A percentile compares a stretch with the other conserved stretches of the same genome.
phyloP scores from a whole-genome alignment of 2,113 vertebrate genomes.

The Nannobrachium achirus region DNA sequence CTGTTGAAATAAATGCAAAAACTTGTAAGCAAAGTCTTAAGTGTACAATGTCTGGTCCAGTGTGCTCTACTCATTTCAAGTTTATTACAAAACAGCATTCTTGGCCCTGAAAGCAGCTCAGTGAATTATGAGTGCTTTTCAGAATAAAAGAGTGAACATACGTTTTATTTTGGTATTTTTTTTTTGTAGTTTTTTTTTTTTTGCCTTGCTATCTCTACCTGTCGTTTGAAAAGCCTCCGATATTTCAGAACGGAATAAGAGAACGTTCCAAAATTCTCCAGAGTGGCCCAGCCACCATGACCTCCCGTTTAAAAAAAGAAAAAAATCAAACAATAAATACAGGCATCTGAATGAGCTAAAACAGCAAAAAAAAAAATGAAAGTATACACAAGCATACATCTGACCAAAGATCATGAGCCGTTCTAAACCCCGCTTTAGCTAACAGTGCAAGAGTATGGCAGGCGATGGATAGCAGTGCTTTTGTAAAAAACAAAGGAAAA shows the following conservation, averaged over 20 bases:
- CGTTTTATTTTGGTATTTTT: conserved; percentile 9
- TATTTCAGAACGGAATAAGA: conserved; percentile 55
- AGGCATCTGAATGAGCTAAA: conserved; percentile 70
- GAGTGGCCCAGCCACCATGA: conserved; percentile 81
- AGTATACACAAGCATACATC: conserved; percentile 66
- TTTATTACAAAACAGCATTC: conserved; percentile 73
- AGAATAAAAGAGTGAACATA: conserved; percentile 47
- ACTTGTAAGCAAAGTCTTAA: conserved; percentile 65
- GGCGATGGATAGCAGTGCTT: conserved; percentile 80
- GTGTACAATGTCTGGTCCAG: conserved; percentile 73
- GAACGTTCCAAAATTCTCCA: conserved; percentile 59
- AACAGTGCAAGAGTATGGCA: conserved; percentile 79
- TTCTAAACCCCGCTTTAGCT: conserved; percentile 60
- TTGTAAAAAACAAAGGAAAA: conserved; percentile 59
- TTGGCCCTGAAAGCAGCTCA: conserved; percentile 66
- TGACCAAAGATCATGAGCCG: conserved; percentile 59
- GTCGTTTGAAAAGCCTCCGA: conserved; percentile 64
- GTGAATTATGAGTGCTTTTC: conserved; percentile 53
- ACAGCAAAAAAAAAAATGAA: conserved; percentile 59
- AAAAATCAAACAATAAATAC: conserved; percentile 80
- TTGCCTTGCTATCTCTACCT: conserved; percentile 55
- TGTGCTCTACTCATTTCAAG: conserved; percentile 79
- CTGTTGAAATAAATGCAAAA: conserved; percentile 58
- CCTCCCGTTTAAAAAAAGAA: conserved; percentile 47
- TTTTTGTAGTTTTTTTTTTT: neutral